Evolutionary conservation across 2,888 invertebrate genomes (phyloP), one percentile per base, ranked within the genome.

Genomic region (Elysia crispata): DNA sequence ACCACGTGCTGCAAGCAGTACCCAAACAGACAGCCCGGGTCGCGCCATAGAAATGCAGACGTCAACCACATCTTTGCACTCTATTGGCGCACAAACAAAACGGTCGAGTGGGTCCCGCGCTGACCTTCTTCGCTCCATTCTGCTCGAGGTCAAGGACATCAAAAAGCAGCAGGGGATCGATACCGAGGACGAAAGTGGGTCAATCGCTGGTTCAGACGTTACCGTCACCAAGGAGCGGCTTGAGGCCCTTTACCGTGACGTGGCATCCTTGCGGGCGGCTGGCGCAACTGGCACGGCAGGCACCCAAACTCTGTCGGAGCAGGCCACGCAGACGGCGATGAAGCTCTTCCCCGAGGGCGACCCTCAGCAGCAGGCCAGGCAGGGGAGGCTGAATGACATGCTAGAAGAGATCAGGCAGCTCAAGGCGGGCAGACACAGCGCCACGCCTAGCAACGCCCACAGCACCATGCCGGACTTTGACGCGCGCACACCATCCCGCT

Each of bases 131-230:
- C 80, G 85, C 20, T 86, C 83, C 76, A 88, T 90, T 76, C 82
- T 90, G 70, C 84, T 85, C 62, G 90, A 90, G 79, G 90, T 90
- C 20, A 89, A 89, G 78, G 87, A 86, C 75, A 82, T 90, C 62
- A 89, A 89, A 79, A 83, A 84, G 64, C 88, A 89, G 78, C 83
- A 86, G 74, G 89, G 89, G 15, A 62, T 90, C 25, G 85, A 85
- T 75, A 84, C 85, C 66, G 84, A 84, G 33, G 69, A 79, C 54
- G 86, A 87, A 77, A 86, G 85, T 72, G 81, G 83, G 57, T 88
- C 88, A 60, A 78, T 86, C 5, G 83, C 82, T 15, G 41, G 41
- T 11, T 88, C 88, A 50, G 86, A 86, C 72, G 83, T 83, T 33
- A 86, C 87, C 0, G 83, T 88, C n/a, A 86, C 85, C 60, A 86